Base-by-base conservation (phyloP, 2,888 invertebrate species). In the Tipula confusa region DNA sequence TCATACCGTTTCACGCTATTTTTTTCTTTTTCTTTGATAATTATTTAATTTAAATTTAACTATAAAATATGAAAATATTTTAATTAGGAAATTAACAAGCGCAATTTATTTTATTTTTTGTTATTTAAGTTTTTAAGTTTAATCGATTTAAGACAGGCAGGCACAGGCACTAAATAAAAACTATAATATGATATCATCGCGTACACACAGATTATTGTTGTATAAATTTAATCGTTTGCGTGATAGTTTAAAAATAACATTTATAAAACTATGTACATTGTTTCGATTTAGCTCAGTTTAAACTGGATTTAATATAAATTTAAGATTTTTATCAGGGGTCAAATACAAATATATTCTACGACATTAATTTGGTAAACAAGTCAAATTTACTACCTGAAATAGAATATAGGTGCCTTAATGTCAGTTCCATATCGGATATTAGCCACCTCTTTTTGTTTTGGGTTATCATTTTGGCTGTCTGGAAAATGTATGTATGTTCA, bases 161-260 rank as follows among this genome's bases (percentile, higher is more conserved):
- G 64, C 64, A 31, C 31, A 18, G 64, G 64, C 64, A 24, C 7
- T 24, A 64, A n/a, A n/a, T n/a, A n/a, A 24, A 64, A 64, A 18
- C 64, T 15, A 43, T n/a, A n/a, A n/a, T 43, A 43, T 64, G 64
- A 64, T 64, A 64, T 64, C 64, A 64, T 64, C 24, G 64, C 15
- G 4, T 31, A 43, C n/a, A n/a, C 33, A 33, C 64, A 11, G 24
- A 6, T 64, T 64, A 2, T 64, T 64, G 18, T 64, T 64, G 64
- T 11, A 24, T 64, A 11, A 18, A 64, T 64, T 64, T 64, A 64
- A 64, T 64, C 64, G 64, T 64, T 64, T 64, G 64, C 64, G 64
- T 64, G 64, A 64, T 64, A 82, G 18, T 29, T 82, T 15, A 83
- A 80, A 29, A 84, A 29, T 28, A 83, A 84, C 29, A 83, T 24